Percentiles rank a stretch among this genome's conserved stretches.
Evolutionary conservation across 2,888 invertebrate genomes (phyloP).

Genomic region (Euproctis similis): DNA sequence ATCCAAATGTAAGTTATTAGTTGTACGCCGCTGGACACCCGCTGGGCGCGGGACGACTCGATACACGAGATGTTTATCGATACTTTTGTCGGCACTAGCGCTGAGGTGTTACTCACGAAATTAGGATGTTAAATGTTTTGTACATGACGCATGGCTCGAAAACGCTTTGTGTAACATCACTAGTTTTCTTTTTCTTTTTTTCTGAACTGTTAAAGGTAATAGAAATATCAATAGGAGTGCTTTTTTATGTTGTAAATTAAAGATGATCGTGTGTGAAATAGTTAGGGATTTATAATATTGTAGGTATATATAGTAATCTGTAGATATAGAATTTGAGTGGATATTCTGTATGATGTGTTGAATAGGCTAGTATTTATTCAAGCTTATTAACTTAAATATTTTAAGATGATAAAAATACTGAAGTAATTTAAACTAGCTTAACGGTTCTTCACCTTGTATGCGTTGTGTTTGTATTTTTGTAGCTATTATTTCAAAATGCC

Average conservation of each 20-base stretch:
- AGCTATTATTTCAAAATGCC: too few relatives aligned
- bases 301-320: too few relatives aligned
- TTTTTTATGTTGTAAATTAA: slow-evolving; percentile 43
- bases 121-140: slow-evolving; percentile 71
- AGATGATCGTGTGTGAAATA: slow-evolving; percentile 45
- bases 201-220: slow-evolving; percentile 39
- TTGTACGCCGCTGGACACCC: slow-evolving; percentile 48
- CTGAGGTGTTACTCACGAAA: slow-evolving; percentile 71
- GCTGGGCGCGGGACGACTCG: slow-evolving; percentile 55
- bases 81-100: slow-evolving; percentile 67
- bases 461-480: too few relatives aligned
- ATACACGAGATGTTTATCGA: slow-evolving; percentile 64
- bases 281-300: slow-evolving; percentile 12
- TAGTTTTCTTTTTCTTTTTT: slow-evolving; percentile 21
- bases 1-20: slow-evolving; percentile 73
- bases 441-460: too few relatives aligned
- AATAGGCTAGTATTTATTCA: too few relatives aligned
- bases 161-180: slow-evolving; percentile 41
- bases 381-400: too few relatives aligned
- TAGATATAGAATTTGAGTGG: neutral
- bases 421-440: too few relatives aligned
- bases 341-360: too few relatives aligned
- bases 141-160: slow-evolving; percentile 62
- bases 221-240: slow-evolving; percentile 63
- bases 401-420: too few relatives aligned